Percentiles rank a stretch among this genome's conserved stretches.
Evolutionary conservation across 2,797 vertebrate species (phyloP).

Genomic region (Oophaga sylvatica): DNA sequence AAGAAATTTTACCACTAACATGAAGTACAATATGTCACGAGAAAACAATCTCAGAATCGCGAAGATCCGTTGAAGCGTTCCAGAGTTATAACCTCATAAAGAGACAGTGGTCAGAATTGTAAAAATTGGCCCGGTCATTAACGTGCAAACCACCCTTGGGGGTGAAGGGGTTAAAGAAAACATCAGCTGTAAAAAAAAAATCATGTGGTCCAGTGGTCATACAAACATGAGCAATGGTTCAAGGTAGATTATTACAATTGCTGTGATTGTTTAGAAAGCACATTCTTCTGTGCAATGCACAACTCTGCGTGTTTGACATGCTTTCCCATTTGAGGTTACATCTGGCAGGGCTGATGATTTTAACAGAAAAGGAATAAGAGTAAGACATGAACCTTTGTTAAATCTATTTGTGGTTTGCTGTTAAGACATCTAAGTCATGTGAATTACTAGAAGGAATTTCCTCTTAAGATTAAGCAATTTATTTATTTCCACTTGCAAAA

Average conservation of each 20-base stretch:
- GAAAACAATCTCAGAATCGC: too few relatives aligned
- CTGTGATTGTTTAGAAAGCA: slow-evolving; percentile 2
- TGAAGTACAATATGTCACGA: too few relatives aligned
- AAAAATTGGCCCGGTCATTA: too few relatives aligned
- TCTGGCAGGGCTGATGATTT: slow-evolving; percentile 8
- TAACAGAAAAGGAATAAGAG: neutral
- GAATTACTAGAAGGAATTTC: neutral
- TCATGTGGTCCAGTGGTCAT: neutral
- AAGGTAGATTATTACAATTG: neutral
- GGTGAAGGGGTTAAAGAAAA: too few relatives aligned
- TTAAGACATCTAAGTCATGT: neutral
- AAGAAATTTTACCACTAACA: too few relatives aligned
- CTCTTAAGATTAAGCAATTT: neutral
- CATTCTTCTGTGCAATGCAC: neutral
- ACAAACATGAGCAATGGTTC: neutral
- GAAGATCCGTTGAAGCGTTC: too few relatives aligned
- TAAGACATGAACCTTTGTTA: neutral
- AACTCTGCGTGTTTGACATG: neutral
- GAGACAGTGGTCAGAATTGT: too few relatives aligned
- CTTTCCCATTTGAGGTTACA: slow-evolving; percentile 8
- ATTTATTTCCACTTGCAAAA: neutral
- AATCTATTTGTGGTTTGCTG: neutral
- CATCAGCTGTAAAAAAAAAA: neutral
- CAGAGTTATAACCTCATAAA: too few relatives aligned
- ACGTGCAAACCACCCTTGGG: too few relatives aligned